Conservation (phyloP, 2,888 invertebrate species). For the Itoplectis maculator region DNA sequence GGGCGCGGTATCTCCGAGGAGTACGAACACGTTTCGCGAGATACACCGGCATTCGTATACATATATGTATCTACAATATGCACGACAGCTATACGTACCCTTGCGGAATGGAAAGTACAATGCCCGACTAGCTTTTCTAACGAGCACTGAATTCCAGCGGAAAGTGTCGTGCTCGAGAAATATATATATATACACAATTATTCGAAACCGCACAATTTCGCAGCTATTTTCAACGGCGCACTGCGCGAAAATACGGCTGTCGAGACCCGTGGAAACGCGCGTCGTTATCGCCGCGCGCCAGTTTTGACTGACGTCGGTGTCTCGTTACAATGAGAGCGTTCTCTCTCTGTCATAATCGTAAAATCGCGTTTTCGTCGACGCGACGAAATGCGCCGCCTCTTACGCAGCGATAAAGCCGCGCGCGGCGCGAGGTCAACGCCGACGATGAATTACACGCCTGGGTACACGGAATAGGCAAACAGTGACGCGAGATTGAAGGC, state of each 20-base stretch:
- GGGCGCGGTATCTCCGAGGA: background rate
- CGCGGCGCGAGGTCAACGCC: constrained; percentile 14
- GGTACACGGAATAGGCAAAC: background rate
- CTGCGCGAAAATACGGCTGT: background rate
- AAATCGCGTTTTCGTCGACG: constrained; percentile 53
- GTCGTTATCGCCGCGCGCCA: constrained; percentile 8
- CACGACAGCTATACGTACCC: constrained; percentile 26
- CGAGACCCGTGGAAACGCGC: background rate
- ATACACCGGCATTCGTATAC: constrained; percentile 1
- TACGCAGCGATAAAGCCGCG: constrained; percentile 48
- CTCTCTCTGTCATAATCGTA: constrained; percentile 42
- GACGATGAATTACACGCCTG: constrained; percentile 1
- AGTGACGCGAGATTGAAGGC: background rate
- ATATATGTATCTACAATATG: no score
- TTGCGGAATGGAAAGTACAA: constrained; percentile 34
- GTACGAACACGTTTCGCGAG: constrained; percentile 28
- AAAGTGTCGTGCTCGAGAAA: background rate
- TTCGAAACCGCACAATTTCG: constrained; percentile 16
- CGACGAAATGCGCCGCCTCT: constrained; percentile 45
- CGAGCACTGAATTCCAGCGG: constrained; percentile 11
- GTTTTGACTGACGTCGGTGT: constrained; percentile 49
- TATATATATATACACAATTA: no score
- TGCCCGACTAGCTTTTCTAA: constrained; percentile 21
- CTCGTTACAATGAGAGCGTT: constrained; percentile 25
- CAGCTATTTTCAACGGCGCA: background rate